Base-by-base conservation (phyloP, 2,888 invertebrate genomes). In the Pachydiplax longipennis region DNA sequence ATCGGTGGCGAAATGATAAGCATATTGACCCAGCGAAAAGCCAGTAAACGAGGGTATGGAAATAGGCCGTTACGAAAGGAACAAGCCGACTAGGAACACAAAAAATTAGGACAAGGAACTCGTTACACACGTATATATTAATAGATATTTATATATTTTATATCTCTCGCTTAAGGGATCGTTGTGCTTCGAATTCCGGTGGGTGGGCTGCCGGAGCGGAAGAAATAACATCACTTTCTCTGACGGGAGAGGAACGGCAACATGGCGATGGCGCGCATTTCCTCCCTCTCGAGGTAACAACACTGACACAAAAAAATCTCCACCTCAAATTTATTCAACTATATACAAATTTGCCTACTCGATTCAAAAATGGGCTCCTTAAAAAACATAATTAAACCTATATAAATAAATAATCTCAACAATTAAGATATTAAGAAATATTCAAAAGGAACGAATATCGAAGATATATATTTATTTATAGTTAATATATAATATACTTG, bases 401-500 rank as follows among this genome's bases (percentile, higher is more conserved):
- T 53, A 53, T 25, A 73, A 90, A 91, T 90, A 90, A 83, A 91
- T 53, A 40, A 73, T 73, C 82, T 91, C 80, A 90, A 81, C 81
- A 61, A 81, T 91, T 90, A 80, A 91, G 81, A 80, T 80, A 90
- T 80, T 65, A 90, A 90, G 80, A 90, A 91, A 90, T 80, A 80
- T 91, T 81, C 80, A 73, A 48, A 82, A 61, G 61, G 44, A 91
- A 58, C 80, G 65, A 91, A 91, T 91, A 65, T 73, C 83, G 80
- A 82, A 91, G 25, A 40, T 53, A 31, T 83, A 83, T 90, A 90
- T 80, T 80, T 53, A 82, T 31, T 81, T 91, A 91, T 65, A 61
- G 81, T 65, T 65, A 61, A 37, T 90, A n/a, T 48, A 90, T 90
- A 37, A 90, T 80, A 80, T 87, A 90, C 83, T 81, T 91, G 61